Percentiles rank a stretch among this genome's conserved stretches.
These are phyloP conservation scores for Centruroides vittatus DNA, from an alignment of 1,140 invertebrate genomes.

Conservation along the genomic window DNA sequence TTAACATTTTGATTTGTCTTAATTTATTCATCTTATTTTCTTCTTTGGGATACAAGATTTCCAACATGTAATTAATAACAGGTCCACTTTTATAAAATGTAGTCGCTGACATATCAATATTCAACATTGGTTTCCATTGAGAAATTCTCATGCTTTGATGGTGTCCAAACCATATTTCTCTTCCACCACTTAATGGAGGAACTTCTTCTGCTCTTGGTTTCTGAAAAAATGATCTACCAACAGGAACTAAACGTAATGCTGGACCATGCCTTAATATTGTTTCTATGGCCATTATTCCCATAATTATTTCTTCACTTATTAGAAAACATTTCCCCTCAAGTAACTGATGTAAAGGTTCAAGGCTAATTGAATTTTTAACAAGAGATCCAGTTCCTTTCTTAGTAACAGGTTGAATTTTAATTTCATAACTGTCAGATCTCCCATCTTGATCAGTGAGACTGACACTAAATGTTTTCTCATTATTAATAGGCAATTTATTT, in stretches of 20 bases:
- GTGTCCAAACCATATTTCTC: slow-evolving; percentile 15
- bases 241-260: not conserved
- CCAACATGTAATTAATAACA: slow-evolving; percentile 7
- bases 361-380: not conserved
- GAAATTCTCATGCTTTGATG: slow-evolving; percentile 8
- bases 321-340: not conserved
- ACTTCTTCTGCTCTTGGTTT: not conserved
- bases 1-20: too few species aligned
- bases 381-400: not conserved
- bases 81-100: slow-evolving; percentile 11
- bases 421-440: not conserved
- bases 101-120: slow-evolving; percentile 13
- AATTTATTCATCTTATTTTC: too few species aligned
- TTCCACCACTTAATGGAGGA: slow-evolving; percentile 3
- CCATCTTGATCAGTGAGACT: not conserved
- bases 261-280: slow-evolving; percentile 2
- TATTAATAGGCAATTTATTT: not conserved
- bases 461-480: not conserved
- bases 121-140: slow-evolving; percentile 6
- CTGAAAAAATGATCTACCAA: slow-evolving; percentile 8
- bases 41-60: not conserved
- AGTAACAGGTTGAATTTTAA: slow-evolving; percentile 4
- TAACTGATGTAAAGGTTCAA: not conserved
- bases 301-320: not conserved
- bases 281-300: slow-evolving; percentile 4